Evolutionary conservation across 2,113 vertebrate genomes (phyloP).

Genomic region (Montifringilla adamsi): DNA sequence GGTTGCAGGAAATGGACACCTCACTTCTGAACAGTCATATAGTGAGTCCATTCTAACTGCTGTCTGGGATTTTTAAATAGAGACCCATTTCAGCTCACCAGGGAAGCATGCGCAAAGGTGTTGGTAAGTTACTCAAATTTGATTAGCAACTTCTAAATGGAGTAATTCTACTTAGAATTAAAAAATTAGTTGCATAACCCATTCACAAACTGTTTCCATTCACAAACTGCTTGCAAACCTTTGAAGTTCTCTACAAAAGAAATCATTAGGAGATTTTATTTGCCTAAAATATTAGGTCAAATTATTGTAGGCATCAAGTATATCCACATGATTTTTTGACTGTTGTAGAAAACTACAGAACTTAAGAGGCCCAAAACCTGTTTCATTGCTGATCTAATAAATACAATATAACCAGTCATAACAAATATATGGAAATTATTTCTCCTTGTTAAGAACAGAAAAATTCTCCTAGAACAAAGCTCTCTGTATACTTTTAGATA

Average conservation of each 20-base stretch:
- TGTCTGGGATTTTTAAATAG: not conserved
- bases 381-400: not conserved
- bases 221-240: not conserved
- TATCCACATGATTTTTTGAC: not conserved
- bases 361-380: not conserved
- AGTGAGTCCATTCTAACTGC: not conserved
- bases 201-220: not conserved
- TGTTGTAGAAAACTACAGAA: not conserved
- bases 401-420: not conserved
- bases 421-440: not conserved
- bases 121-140: not conserved
- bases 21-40: not conserved
- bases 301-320: not conserved
- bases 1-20: not conserved
- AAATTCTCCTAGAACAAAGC: not conserved
- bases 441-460: not conserved
- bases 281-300: not conserved
- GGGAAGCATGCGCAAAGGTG: not conserved
- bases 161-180: not conserved
- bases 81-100: not conserved
- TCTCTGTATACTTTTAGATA: not conserved
- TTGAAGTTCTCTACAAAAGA: not conserved
- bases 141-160: not conserved
- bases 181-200: not conserved
- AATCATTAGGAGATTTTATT: slow-evolving; percentile 13